Conservation (phyloP, 1,140 invertebrate species). For the Latrodectus geometricus region DNA sequence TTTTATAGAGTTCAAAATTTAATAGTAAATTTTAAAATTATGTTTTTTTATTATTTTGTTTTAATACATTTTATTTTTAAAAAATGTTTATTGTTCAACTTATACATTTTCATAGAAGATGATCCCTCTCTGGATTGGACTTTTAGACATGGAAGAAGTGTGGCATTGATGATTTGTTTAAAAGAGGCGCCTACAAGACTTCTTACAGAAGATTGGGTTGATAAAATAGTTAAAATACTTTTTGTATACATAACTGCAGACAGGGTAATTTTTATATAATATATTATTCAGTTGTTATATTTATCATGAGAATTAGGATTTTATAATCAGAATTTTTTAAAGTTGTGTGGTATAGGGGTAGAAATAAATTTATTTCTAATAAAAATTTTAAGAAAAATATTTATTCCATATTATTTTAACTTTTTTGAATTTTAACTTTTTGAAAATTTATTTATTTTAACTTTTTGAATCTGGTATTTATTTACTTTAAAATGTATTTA, state of each 20-base stretch:
- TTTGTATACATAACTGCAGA: slow-evolving; percentile 79
- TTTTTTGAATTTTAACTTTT: no score
- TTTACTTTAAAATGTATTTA: no score
- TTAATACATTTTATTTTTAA: neutral
- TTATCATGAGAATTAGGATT: no score
- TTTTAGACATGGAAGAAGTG: slow-evolving; percentile 83
- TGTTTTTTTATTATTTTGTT: neutral
- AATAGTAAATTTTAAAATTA: no score
- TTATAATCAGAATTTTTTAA: no score
- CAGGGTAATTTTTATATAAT: slow-evolving; percentile 70
- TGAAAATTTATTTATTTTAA: no score
- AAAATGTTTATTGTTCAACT: neutral
- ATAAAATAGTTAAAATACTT: slow-evolving; percentile 78
- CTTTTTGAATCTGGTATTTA: no score
- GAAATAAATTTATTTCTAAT: neutral
- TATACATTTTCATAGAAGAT: slow-evolving; percentile 71
- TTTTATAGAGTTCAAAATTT: no score
- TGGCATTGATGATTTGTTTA: slow-evolving; percentile 86
- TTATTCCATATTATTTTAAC: neutral
- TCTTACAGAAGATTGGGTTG: slow-evolving; percentile 77
- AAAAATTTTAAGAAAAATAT: slow-evolving; percentile 41
- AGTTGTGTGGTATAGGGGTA: no score
- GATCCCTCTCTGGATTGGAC: slow-evolving; percentile 78
- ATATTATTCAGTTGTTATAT: neutral
- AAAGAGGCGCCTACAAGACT: slow-evolving; percentile 84